Base-by-base conservation (phyloP, 2,113 vertebrate genomes). In the Nannospalax galili region DNA sequence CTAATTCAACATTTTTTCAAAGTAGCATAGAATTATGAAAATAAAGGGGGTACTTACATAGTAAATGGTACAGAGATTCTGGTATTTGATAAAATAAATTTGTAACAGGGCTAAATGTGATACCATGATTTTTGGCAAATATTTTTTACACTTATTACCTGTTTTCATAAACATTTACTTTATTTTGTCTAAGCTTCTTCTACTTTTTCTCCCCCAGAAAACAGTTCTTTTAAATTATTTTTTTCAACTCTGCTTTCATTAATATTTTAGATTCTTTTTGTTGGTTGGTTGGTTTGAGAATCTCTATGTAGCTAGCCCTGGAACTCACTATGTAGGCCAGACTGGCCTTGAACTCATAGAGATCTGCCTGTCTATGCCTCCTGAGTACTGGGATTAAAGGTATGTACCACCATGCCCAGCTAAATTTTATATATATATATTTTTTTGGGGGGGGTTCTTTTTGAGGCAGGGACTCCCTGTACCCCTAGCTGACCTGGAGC, bases 1-100 rank as follows among this genome's bases (percentile, higher is more conserved):
- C 90, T 70, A 60, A 85, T 89, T 74, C 75, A 45, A 32, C 32
- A 90, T 82, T 81, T 84, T 35, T 79, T 52, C 62, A 65, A n/a
- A 65, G 92, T 82, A 93, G 30, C 37, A 58, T n/a, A 88, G 45
- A 8, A 82, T 81, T 90, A 88, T 87, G 74, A 89, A 95, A 81
- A 70, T 70, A 26, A 72, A 45, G 8, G 85, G 9, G 58, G 0
- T n/a, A 32, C 32, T 82, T 92, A 5, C 37, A 62, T 85, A n/a
- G n/a, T 79, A 93, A 88, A 84, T 42, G 26, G 28, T 64, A 48
- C 67, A 24, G 10, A 86, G 37, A 40, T 87, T 78, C 70, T 84
- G 58, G 72, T 52, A 70, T 26, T 79, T 72, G 37, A 90, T 78
- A n/a, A n/a, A n/a, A n/a, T n/a, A 7, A 62, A 35, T 69, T 90